A percentile compares a stretch with the other conserved stretches of the same genome.
Conservation (phyloP, 2,797 vertebrate genomes). For the Lagothrix lagotricha region DNA sequence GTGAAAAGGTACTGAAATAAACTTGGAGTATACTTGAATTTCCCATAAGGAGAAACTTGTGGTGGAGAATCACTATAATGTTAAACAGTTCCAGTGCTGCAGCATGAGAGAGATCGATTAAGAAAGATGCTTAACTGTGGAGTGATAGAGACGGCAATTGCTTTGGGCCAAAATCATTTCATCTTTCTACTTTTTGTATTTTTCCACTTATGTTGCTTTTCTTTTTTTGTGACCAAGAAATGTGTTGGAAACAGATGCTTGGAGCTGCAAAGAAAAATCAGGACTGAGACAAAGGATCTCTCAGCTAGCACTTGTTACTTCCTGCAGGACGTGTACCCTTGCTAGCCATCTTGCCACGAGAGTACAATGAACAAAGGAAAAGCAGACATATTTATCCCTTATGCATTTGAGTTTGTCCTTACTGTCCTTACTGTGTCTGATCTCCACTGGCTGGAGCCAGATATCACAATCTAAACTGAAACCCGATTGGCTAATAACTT, state of each 20-base stretch:
- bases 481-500: too few species aligned
- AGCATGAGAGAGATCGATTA: neutral
- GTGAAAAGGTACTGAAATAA: neutral
- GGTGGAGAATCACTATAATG: neutral
- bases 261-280: too few species aligned
- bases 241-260: neutral
- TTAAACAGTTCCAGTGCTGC: neutral
- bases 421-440: too few species aligned
- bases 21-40: neutral
- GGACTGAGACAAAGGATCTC: too few species aligned
- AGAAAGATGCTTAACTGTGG: neutral
- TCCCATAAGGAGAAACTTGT: neutral
- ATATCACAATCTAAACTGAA: too few species aligned
- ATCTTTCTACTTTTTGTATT: constrained; percentile 2
- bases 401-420: too few species aligned
- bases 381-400: too few species aligned
- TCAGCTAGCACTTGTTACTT: too few species aligned
- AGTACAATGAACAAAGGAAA: too few species aligned
- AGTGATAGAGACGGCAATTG: neutral
- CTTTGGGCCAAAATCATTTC: neutral
- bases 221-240: neutral
- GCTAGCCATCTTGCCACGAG: too few species aligned
- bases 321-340: too few species aligned
- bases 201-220: neutral
- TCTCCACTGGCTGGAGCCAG: too few species aligned